Conservation (phyloP, 1,140 invertebrate genomes). For the Apis mellifera region DNA sequence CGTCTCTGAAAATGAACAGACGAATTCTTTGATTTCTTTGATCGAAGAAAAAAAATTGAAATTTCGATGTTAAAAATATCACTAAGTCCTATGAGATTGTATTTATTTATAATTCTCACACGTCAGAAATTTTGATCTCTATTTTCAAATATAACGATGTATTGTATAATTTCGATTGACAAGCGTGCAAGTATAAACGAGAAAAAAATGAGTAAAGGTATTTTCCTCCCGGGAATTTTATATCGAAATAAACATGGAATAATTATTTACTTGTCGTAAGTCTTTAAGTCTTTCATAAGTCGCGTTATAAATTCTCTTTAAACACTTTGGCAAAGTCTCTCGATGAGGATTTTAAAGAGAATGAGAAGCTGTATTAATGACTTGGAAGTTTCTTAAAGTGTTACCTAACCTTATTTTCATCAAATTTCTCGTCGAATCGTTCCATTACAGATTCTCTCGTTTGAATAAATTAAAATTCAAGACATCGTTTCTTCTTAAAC, state of each 20-base stretch:
- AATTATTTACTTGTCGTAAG: neutral
- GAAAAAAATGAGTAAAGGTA: neutral
- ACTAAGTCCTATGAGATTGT: no score
- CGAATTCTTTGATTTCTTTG: no score
- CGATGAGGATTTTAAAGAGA: neutral
- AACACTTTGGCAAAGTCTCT: neutral
- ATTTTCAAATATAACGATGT: no score
- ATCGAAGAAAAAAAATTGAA: no score
- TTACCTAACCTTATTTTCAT: neutral
- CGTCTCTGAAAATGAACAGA: neutral
- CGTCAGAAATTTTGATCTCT: no score
- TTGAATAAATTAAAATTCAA: neutral
- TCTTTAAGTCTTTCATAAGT: neutral
- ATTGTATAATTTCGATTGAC: no score
- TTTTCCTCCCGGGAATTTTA: no score
- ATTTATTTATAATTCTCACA: no score
- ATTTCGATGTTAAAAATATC: no score
- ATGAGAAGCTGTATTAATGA: neutral
- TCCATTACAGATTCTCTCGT: neutral
- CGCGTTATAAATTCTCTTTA: neutral
- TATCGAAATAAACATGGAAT: neutral
- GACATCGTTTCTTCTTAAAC: no score
- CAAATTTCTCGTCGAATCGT: neutral
- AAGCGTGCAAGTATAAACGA: no score
- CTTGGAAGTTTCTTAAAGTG: neutral